Conservation (phyloP, 2,113 vertebrate species). For the Coryphaenoides rupestris region DNA sequence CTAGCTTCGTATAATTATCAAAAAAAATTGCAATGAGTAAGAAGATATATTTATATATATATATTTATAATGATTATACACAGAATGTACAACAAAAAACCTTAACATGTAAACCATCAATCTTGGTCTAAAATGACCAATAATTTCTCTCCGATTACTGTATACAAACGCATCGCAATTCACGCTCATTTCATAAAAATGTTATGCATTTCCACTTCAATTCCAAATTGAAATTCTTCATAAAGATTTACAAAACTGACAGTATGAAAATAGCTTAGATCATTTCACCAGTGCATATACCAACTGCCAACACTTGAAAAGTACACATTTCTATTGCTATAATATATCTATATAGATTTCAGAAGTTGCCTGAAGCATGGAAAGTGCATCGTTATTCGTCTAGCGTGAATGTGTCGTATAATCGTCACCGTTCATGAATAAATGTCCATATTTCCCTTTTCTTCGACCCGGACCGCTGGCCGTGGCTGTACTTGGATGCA, state of each 20-base stretch:
- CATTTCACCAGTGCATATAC: slow-evolving; percentile 49
- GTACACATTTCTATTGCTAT: slow-evolving; percentile 56
- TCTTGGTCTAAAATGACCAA: slow-evolving; percentile 62
- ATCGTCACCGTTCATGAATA: slow-evolving; percentile 35
- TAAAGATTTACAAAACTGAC: slow-evolving; percentile 52
- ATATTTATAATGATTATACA: slow-evolving; percentile 44
- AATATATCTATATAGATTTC: slow-evolving; percentile 35
- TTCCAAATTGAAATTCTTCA: slow-evolving; percentile 58
- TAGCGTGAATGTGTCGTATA: slow-evolving; percentile 47
- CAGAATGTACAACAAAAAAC: slow-evolving; percentile 56
- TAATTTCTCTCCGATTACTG: slow-evolving; percentile 59
- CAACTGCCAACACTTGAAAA: slow-evolving; percentile 25
- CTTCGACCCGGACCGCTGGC: slow-evolving; percentile 12
- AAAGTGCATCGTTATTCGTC: slow-evolving; percentile 50
- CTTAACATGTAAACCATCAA: slow-evolving; percentile 42
- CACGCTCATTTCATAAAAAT: slow-evolving; percentile 57
- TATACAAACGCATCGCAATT: slow-evolving; percentile 53
- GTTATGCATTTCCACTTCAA: slow-evolving; percentile 39
- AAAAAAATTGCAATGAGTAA: slow-evolving; percentile 48
- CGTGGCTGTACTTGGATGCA: slow-evolving; percentile 31
- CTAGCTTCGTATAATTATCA: slow-evolving; percentile 55
- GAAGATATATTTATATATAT: slow-evolving; percentile 28
- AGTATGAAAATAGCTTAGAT: slow-evolving; percentile 65
- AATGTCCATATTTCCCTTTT: slow-evolving; percentile 22
- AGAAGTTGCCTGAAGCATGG: slow-evolving; percentile 38